Evolutionary conservation across 2,888 invertebrate genomes (phyloP).

Genomic region (Onthophagus sagittarius): DNA sequence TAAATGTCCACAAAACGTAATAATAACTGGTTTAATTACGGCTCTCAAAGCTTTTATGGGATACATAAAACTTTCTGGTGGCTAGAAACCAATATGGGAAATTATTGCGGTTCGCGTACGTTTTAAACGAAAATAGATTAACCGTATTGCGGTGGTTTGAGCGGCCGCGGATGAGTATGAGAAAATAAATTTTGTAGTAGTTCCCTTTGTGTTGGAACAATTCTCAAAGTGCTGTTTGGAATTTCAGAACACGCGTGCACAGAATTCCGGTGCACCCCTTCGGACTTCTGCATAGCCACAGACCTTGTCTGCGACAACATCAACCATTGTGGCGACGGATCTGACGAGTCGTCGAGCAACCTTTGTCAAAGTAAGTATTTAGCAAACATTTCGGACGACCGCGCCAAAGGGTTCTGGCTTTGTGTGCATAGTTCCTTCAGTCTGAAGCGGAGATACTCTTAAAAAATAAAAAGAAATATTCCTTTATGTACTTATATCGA

Average conservation of each 20-base stretch:
- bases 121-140: background rate
- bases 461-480: background rate
- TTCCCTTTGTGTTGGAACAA: background rate
- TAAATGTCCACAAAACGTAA: too few species aligned
- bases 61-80: background rate
- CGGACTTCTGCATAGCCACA: constrained; percentile 88
- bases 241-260: constrained; percentile 80
- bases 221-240: constrained; percentile 16
- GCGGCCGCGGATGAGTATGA: background rate
- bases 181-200: background rate
- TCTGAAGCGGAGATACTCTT: background rate
- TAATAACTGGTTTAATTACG: background rate
- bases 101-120: background rate
- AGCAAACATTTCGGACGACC: background rate
- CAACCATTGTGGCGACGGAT: constrained; percentile 91
- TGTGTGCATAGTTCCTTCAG: background rate
- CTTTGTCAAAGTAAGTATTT: constrained; percentile 77
- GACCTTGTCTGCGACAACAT: constrained; percentile 90
- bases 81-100: background rate
- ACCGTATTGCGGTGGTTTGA: background rate
- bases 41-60: background rate
- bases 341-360: constrained; percentile 82
- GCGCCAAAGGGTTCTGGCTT: background rate
- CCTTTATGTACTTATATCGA: background rate
- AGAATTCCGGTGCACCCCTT: constrained; percentile 81